Conservation (phyloP, 2,797 vertebrate genomes). For the Urophycis tenuis region DNA sequence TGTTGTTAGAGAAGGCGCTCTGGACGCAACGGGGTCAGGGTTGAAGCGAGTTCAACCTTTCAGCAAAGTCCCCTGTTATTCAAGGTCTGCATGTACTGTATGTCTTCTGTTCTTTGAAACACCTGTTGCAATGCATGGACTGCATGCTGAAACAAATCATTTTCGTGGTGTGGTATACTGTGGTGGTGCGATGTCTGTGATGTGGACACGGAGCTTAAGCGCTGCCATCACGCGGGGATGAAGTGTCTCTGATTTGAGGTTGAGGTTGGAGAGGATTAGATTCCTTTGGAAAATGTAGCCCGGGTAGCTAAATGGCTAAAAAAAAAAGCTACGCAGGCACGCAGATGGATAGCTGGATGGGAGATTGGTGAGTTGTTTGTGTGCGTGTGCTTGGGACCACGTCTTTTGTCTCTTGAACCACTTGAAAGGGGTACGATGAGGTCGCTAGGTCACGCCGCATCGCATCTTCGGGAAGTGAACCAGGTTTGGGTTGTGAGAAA, state of each 20-base stretch:
- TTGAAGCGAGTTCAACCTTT: constrained; percentile 4
- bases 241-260: neutral
- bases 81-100: neutral
- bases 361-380: constrained; percentile 21
- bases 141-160: constrained; percentile 28
- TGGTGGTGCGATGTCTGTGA: no score
- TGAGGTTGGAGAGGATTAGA: neutral
- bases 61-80: neutral
- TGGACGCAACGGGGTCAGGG: constrained; percentile 15
- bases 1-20: neutral
- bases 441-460: constrained; percentile 57
- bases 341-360: constrained; percentile 28
- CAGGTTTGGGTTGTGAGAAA: constrained; percentile 16
- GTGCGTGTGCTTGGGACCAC: constrained; percentile 26
- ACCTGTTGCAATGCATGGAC: constrained; percentile 19
- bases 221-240: neutral
- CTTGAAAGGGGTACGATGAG: constrained; percentile 30
- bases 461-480: constrained; percentile 46
- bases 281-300: neutral
- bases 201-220: neutral
- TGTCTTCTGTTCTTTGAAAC: constrained; percentile 8
- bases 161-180: neutral
- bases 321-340: neutral
- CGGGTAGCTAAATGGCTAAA: no score
- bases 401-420: constrained; percentile 24